These are phyloP conservation scores for Ectemnius lituratus DNA, from an alignment of 2,888 invertebrate genomes.

Conservation along the genomic window DNA sequence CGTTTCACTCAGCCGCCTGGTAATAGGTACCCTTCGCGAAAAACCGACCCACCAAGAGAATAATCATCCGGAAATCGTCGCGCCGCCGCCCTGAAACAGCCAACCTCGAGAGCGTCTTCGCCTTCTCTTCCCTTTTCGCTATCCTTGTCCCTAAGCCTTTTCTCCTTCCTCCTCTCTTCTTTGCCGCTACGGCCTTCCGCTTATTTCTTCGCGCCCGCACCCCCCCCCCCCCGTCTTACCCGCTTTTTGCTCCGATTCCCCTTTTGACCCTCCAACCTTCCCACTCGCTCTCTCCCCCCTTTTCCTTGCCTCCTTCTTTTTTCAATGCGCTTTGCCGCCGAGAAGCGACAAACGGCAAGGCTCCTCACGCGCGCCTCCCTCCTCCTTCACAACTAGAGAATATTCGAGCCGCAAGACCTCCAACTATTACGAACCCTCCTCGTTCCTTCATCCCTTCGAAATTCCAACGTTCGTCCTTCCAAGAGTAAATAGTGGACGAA, in stretches of 20 bases:
- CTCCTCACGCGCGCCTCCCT: constrained; percentile 23
- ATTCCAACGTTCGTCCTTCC: neutral
- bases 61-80: constrained; percentile 66
- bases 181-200: constrained; percentile 11
- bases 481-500: neutral
- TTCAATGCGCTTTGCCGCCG: constrained; percentile 24
- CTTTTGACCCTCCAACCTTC: neutral
- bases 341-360: constrained; percentile 8
- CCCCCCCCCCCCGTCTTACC: neutral
- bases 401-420: constrained; percentile 41
- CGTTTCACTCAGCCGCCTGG: constrained; percentile 60
- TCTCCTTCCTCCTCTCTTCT: neutral
- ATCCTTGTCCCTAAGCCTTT: neutral
- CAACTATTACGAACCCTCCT: constrained; percentile 33
- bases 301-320: constrained; percentile 16
- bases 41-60: constrained; percentile 62
- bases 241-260: constrained; percentile 19
- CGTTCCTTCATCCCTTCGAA: neutral
- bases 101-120: constrained; percentile 55
- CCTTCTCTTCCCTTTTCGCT: constrained; percentile 17
- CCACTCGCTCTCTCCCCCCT: constrained; percentile 17
- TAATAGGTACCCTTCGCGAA: constrained; percentile 62
- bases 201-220: constrained; percentile 11
- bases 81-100: constrained; percentile 47
- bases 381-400: constrained; percentile 5